A percentile compares a stretch with the other conserved stretches of the same genome.
These are phyloP conservation scores for Lycia hirtaria DNA, from an alignment of 2,888 invertebrate genomes.

Conservation along the genomic window DNA sequence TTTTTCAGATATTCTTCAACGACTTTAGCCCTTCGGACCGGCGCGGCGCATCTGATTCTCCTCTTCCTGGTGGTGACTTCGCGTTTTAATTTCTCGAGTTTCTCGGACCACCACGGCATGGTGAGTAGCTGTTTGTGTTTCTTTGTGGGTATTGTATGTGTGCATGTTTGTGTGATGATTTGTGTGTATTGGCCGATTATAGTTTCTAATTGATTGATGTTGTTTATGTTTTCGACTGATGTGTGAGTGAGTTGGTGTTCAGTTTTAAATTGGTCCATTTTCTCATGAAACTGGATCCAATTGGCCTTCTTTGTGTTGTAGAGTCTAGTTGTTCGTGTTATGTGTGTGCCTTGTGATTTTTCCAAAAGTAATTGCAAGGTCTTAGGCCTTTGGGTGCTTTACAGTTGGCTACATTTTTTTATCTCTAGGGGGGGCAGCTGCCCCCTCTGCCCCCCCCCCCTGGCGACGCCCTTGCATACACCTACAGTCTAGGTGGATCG, in stretches of 20 bases:
- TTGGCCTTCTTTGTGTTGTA: constrained; percentile 23
- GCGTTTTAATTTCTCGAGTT: constrained; percentile 31
- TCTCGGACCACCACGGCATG: constrained; percentile 40
- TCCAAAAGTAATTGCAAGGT: constrained; percentile 27
- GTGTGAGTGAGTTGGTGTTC: too few relatives aligned
- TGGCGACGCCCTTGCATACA: too few relatives aligned
- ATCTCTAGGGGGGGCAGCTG: constrained; percentile 29
- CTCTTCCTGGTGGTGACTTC: constrained; percentile 30
- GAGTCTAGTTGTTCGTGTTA: constrained; percentile 15
- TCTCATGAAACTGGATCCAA: constrained; percentile 21
- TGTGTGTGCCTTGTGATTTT: constrained; percentile 8
- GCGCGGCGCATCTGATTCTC: constrained; percentile 39
- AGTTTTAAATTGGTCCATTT: too few relatives aligned
- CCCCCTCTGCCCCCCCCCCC: too few relatives aligned
- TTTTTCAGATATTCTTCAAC: constrained; percentile 30
- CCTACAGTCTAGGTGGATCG: too few relatives aligned
- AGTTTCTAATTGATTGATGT: constrained; percentile 1
- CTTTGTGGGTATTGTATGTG: constrained; percentile 2
- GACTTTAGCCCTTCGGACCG: constrained; percentile 22
- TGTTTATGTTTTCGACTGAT: constrained; percentile 11
- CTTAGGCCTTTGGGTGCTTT: constrained; percentile 31
- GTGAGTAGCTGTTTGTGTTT: constrained; percentile 4
- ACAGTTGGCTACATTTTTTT: constrained; percentile 34
- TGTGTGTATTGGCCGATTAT: too few relatives aligned
- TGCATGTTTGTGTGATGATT: too few relatives aligned